These are phyloP conservation scores for Tetramorium simillimum DNA, from an alignment of 1,140 invertebrate genomes.

Conservation along the genomic window DNA sequence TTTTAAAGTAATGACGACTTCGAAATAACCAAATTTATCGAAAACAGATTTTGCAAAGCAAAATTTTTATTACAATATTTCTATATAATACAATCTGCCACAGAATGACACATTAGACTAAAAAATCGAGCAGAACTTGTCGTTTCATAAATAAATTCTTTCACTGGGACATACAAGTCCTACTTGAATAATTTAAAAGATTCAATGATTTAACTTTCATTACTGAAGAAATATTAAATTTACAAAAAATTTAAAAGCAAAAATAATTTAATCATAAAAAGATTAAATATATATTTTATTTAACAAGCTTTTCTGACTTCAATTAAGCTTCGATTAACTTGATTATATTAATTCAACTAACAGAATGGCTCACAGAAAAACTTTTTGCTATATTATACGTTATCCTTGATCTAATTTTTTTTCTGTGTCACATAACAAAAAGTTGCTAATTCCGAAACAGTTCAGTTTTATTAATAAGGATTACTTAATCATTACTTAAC, in stretches of 20 bases:
- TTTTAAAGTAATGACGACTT: too few relatives aligned
- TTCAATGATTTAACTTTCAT: too few relatives aligned
- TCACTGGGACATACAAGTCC: too few relatives aligned
- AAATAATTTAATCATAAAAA: too few relatives aligned
- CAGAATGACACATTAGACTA: too few relatives aligned
- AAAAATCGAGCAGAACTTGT: background rate
- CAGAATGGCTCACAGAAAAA: background rate
- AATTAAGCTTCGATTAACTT: background rate
- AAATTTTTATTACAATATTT: too few relatives aligned
- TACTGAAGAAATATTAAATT: too few relatives aligned
- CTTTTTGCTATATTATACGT: background rate
- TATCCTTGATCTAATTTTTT: background rate
- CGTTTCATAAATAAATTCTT: background rate
- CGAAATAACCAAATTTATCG: background rate
- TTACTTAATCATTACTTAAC: background rate
- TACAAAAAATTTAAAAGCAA: too few relatives aligned
- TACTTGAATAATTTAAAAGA: too few relatives aligned
- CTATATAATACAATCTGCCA: too few relatives aligned
- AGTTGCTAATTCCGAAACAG: background rate
- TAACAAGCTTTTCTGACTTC: background rate
- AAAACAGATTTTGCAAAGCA: background rate
- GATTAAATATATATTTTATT: too few relatives aligned
- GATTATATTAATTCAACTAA: background rate
- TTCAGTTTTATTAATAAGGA: background rate
- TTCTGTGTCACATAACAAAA: background rate